A percentile compares a stretch with the other conserved stretches of the same genome.
Evolutionary conservation across 1,140 invertebrate genomes (phyloP).

Genomic region (Sarcophaga peregrina): DNA sequence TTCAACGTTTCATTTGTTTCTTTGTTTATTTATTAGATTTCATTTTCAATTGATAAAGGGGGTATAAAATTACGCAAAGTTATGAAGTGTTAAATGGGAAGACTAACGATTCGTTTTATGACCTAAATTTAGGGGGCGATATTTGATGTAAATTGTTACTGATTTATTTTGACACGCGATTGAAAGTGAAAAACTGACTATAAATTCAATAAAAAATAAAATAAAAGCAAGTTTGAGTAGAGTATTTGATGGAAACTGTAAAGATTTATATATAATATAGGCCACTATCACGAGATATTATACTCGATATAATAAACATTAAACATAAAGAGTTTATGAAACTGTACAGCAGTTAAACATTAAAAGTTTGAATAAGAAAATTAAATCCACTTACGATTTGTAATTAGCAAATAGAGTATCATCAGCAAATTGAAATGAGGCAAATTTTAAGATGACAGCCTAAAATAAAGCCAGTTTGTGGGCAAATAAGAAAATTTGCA

Average conservation of each 20-base stretch:
- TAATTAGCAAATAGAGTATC: conserved; percentile 25
- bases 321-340: too few relatives aligned
- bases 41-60: neutral
- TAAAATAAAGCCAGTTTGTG: conserved; percentile 2
- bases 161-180: neutral
- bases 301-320: too few relatives aligned
- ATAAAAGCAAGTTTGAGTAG: neutral
- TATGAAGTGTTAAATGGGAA: conserved; percentile 13
- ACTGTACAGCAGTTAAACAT: neutral
- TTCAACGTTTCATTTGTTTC: neutral
- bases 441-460: neutral
- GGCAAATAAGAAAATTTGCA: conserved; percentile 7
- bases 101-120: neutral
- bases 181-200: neutral
- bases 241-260: neutral
- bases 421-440: neutral
- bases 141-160: neutral
- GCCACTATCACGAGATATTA: too few relatives aligned
- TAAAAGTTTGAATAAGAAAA: neutral
- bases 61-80: neutral
- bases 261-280: neutral
- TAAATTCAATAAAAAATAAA: neutral
- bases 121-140: neutral
- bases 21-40: neutral
- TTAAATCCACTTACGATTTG: neutral